These are phyloP conservation scores for Schizaphis graminum DNA, from an alignment of 2,888 invertebrate genomes.

Conservation along the genomic window DNA sequence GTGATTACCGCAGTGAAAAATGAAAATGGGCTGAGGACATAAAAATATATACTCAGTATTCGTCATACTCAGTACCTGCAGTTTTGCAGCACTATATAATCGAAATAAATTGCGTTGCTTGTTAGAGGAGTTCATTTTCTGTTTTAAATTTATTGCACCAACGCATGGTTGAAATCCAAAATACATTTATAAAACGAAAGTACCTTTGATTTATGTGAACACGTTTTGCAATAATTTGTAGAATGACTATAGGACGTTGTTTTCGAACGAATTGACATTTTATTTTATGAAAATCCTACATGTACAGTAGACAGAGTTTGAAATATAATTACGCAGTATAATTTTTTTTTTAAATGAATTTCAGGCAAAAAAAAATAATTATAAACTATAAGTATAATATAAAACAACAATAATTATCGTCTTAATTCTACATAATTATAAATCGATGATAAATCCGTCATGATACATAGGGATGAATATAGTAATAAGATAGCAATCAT, in stretches of 20 bases:
- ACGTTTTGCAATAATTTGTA: slow-evolving; percentile 18
- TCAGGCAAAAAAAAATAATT: not conserved
- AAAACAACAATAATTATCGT: not conserved
- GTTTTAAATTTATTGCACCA: not conserved
- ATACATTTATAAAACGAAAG: slow-evolving; percentile 25
- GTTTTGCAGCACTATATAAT: not conserved
- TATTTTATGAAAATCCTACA: not conserved
- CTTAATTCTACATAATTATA: not conserved
- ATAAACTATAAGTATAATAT: not conserved
- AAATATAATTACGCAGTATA: not conserved
- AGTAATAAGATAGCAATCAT: not conserved
- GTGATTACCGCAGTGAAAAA: not conserved
- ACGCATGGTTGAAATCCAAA: not conserved
- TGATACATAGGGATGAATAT: not conserved
- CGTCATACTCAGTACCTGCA: not conserved
- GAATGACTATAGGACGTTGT: not conserved
- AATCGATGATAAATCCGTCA: not conserved
- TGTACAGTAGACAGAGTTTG: not conserved
- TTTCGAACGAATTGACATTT: not conserved
- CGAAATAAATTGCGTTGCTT: not conserved
- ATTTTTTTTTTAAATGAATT: not conserved
- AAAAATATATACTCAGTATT: not conserved
- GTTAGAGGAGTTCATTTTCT: not conserved
- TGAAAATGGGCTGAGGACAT: not conserved
- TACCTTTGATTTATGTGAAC: not conserved